Base-by-base conservation (phyloP, 2,797 vertebrate genomes). In the Sebastes taczanowskii region DNA sequence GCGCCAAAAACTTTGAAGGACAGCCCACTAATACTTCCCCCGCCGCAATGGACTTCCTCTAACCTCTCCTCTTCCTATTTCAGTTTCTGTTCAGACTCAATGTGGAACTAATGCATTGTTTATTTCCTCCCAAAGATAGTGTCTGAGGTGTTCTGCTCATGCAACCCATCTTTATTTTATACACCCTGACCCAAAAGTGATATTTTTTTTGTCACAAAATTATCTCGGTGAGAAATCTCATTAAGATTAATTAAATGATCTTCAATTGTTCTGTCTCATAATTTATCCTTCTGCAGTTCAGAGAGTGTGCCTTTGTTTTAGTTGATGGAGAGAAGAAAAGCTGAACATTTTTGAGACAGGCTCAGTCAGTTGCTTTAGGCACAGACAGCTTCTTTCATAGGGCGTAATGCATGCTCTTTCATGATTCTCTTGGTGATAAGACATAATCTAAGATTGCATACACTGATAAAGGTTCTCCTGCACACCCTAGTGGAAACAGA, bases 61-160 rank as follows among this genome's bases (percentile, higher is more conserved):
- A 92, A 91, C 90, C 85, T 82, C 85, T 85, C 77, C 63, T 76
- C 72, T 74, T 80, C 69, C 52, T 77, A 80, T 70, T 65, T 89
- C 81, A 75, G 81, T 88, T 94, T 94, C 82, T 74, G 82, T 88
- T 95, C 86, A 93, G 95, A 89, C 85, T 89, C 82, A 88, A 92
- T 89, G 87, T 93, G 91, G 90, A 95, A 93, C 92, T 90, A 94
- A 94, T 94, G 87, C 74, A 64, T 85, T 92, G 92, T 93, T 95
- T 94, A 94, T 93, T 90, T 89, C 82, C 86, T 90, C 85, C 86
- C 42, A 84, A 92, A 94, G 90, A 91, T 87, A 73, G 80, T 58
- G 86, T 87, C 82, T 89, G 84, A 87, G 82, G 79, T 79, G 67
- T 79, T 87, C 77, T 58, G 82, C 91, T 93, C 90, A 93, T 77